phyloP scores from a whole-genome alignment of 2,113 vertebrate genomes.

The Scomber japonicus region DNA sequence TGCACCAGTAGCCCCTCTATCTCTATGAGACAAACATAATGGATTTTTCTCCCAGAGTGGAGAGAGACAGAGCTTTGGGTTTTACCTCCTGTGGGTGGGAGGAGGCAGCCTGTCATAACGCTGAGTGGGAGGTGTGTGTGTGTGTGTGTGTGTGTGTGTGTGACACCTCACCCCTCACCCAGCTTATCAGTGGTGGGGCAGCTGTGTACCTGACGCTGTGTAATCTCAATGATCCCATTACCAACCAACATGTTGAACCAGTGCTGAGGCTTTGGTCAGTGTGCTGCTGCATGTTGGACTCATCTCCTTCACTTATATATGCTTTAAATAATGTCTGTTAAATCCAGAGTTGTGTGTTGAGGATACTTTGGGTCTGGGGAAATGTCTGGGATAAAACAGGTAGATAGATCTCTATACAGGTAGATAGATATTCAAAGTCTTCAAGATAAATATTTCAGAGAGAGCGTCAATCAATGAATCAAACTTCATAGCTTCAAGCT shows the following conservation, averaged over 20 bases:
- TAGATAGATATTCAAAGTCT: too few species aligned
- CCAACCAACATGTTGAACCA: conserved; percentile 15
- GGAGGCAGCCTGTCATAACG: conserved; percentile 5
- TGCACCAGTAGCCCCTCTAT: conserved; percentile 1
- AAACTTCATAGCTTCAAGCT: too few species aligned
- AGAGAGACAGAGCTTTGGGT: conserved; percentile 22
- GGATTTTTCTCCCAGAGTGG: conserved; percentile 37
- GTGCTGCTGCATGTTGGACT: too few species aligned
- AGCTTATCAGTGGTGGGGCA: conserved; percentile 44
- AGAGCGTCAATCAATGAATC: too few species aligned
- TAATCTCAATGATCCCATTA: conserved; percentile 44
- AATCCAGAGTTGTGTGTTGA: too few species aligned
- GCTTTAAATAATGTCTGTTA: too few species aligned
- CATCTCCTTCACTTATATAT: too few species aligned
- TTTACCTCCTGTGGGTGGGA: conserved; percentile 31
- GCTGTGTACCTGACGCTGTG: conserved; percentile 47
- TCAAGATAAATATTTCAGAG: too few species aligned
- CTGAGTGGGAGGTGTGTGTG: not conserved
- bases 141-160: conserved; percentile 5
- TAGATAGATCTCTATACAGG: too few species aligned
- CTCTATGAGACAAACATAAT: conserved; percentile 36
- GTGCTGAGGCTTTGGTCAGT: not conserved
- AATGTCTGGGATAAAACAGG: too few species aligned
- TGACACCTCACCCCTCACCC: not conserved
- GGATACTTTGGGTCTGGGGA: too few species aligned